Percentiles rank a stretch among this genome's conserved stretches.
phyloP scores from a whole-genome alignment of 2,797 vertebrate species.

The Buceros bicornis region DNA sequence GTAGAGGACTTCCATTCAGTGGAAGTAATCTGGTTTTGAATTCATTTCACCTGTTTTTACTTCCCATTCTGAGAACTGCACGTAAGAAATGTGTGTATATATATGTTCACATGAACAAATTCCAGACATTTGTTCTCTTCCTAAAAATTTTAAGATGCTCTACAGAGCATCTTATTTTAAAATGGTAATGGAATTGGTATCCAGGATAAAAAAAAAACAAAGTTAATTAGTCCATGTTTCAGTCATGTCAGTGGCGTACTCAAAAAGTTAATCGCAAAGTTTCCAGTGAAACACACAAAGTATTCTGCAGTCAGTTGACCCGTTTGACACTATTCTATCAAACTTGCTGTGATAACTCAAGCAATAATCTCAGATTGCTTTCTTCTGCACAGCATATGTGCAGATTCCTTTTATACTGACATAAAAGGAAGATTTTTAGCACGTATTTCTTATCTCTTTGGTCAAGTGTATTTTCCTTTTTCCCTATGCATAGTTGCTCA shows the following conservation, averaged over 20 bases:
- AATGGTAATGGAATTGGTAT: background rate
- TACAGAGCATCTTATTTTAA: background rate
- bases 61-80: background rate
- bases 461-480: background rate
- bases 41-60: background rate
- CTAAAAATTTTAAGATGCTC: background rate
- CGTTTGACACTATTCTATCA: background rate
- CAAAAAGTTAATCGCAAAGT: background rate
- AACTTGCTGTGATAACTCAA: background rate
- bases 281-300: background rate
- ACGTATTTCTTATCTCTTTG: background rate
- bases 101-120: background rate
- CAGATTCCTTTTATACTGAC: background rate
- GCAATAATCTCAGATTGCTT: background rate
- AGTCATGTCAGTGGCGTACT: background rate
- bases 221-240: background rate
- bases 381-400: background rate
- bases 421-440: background rate
- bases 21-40: background rate
- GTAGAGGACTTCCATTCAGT: background rate
- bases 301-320: background rate
- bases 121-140: background rate
- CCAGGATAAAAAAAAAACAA: background rate
- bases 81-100: background rate
- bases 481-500: background rate